phyloP scores from a whole-genome alignment of 64 coral and sea anemone genomes.

The Hydrozoanthus tunicans region DNA sequence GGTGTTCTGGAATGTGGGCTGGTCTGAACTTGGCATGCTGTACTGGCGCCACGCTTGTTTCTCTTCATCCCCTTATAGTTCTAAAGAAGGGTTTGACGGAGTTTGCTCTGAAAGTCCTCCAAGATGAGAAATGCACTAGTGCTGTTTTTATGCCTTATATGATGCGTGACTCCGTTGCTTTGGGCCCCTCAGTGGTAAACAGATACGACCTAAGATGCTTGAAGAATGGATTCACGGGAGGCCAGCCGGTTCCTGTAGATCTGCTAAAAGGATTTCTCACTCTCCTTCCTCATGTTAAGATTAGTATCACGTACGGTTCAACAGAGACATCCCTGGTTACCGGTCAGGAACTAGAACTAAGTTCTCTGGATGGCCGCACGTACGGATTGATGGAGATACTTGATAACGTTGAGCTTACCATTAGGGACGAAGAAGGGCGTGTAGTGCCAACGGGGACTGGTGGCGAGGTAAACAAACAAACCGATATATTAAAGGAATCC shows the following conservation, averaged over 20 bases:
- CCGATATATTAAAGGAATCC: too few relatives aligned
- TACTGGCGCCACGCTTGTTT: background rate
- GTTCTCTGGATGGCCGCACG: background rate
- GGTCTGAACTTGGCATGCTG: background rate
- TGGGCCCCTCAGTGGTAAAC: background rate
- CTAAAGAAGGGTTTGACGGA: background rate
- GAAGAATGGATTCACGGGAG: background rate
- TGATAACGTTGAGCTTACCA: constrained; percentile 6
- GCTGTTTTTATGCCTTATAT: background rate
- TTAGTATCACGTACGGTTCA: background rate
- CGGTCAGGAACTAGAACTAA: background rate
- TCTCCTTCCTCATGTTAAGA: background rate
- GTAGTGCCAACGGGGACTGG: background rate
- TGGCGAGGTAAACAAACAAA: constrained; percentile 1
- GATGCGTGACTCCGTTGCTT: background rate
- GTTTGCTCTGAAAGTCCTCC: constrained; percentile 10
- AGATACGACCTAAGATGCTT: background rate
- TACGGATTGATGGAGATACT: background rate
- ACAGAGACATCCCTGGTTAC: background rate
- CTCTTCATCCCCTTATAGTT: background rate
- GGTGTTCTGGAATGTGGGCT: constrained; percentile 14
- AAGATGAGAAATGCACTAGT: constrained; percentile 22
- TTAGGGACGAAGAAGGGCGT: background rate
- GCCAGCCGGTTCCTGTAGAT: background rate
- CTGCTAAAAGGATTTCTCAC: background rate